Base-by-base conservation (phyloP, 2,888 invertebrate genomes). In the Hipparchia semele region DNA sequence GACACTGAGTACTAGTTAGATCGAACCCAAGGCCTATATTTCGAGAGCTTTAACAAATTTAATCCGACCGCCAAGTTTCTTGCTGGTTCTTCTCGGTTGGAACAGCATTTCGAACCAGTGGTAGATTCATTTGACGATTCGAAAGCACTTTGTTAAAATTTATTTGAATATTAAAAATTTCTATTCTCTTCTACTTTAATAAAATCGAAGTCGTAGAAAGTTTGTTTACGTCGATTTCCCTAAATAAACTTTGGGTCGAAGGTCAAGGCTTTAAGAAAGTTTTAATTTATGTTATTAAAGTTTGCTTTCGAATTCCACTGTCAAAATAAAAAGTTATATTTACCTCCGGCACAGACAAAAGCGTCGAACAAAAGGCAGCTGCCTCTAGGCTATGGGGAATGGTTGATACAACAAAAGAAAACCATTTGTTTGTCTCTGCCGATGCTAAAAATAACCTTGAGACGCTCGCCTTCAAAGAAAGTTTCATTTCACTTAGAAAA, bases 391-490 rank as follows among this genome's bases (percentile, higher is more conserved):
- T 51, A 51, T 61, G 45, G 51, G 62, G 45, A 62, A 54, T 64
- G 62, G 54, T 64, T 64, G 8, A 56, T 56, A 33, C 33, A 56
- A 62, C 60, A 69, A 69, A 65, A 69, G 53, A 60, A 69, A 70
- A 45, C 39, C 70, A 64, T 56, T 70, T 70, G 62, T 70, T 64
- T 64, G 62, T 64, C 56, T 64, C 53, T 61, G 61, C 70, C 70
- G 33, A 70, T 64, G 60, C 33, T 60, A 23, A 64, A 70, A 64
- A 70, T 56, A 69, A 61, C 69, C 62, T 70, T 64, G 54, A 64
- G 62, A 51, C 1, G 39, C 61, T n/a, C 56, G 67, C 12, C 9
- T 65, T 67, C 60, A 62, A 69, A 61, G 69, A 58, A 23, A 61
- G 59, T 54, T 69, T 53, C 69, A 54, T 54, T 39, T 61, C 59